A percentile compares a stretch with the other conserved stretches of the same genome.
These are phyloP conservation scores for Craseonycteris thonglongyai DNA, from an alignment of 2,113 vertebrate species.

Conservation along the genomic window DNA sequence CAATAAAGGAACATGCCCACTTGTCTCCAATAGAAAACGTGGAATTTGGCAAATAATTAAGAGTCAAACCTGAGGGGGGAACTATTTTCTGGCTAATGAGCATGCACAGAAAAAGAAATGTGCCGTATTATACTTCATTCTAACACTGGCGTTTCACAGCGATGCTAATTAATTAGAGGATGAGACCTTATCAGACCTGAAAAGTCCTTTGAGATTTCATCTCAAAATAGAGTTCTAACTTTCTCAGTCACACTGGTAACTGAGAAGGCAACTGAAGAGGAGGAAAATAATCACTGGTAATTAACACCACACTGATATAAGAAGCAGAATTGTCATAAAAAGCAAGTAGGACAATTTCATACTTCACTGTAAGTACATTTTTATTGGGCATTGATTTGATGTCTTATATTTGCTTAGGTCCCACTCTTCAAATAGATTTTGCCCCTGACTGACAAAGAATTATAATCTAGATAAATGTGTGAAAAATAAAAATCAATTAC, in stretches of 20 bases:
- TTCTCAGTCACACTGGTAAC: background rate
- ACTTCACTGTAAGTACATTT: background rate
- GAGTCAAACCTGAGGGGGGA: background rate
- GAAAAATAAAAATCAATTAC: background rate
- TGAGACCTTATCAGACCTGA: constrained; percentile 4
- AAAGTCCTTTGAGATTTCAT: background rate
- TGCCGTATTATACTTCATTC: background rate
- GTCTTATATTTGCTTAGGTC: background rate
- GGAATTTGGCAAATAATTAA: background rate
- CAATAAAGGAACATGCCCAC: background rate
- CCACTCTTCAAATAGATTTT: background rate
- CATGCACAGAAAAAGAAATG: background rate
- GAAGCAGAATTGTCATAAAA: background rate
- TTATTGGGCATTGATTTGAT: background rate
- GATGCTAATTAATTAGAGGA: constrained; percentile 36
- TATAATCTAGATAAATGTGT: background rate
- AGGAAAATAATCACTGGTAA: background rate
- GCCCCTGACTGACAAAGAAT: background rate
- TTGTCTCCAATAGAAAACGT: background rate
- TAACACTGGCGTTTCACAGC: background rate
- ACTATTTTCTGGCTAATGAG: background rate
- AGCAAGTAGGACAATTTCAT: background rate
- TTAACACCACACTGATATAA: background rate
- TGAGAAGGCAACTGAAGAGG: background rate
- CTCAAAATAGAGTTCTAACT: constrained; percentile 25